Evolutionary conservation across 2,888 invertebrate genomes (phyloP).

Genomic region (Acleris holmiana): DNA sequence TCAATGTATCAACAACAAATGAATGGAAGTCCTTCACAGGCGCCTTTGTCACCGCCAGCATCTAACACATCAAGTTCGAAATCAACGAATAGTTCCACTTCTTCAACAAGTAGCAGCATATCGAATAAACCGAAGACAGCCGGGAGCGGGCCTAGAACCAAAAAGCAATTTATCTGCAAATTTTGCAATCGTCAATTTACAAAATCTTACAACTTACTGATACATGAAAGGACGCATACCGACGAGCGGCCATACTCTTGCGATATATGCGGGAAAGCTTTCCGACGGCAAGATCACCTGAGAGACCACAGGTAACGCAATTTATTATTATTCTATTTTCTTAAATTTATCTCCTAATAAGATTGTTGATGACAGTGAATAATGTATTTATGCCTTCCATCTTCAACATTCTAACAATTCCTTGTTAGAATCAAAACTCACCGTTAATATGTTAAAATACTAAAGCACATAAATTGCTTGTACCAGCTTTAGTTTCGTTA

Average conservation of each 20-base stretch:
- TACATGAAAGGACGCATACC: constrained; percentile 98
- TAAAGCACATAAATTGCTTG: constrained; percentile 13
- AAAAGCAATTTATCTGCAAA: constrained; percentile 99
- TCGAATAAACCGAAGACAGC: constrained; percentile 77
- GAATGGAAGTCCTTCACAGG: constrained; percentile 76
- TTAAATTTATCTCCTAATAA: neutral
- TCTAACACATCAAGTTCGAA: constrained; percentile 73
- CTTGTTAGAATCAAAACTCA: neutral
- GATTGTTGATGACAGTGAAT: constrained; percentile 18
- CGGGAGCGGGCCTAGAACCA: constrained; percentile 91
- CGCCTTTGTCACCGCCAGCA: constrained; percentile 73
- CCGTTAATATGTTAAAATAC: neutral
- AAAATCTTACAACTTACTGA: constrained; percentile 98
- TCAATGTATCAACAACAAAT: constrained; percentile 86
- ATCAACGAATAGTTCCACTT: constrained; percentile 76
- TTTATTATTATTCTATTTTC: constrained; percentile 12
- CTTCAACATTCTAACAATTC: neutral
- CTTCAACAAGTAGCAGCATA: constrained; percentile 74
- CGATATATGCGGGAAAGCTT: constrained; percentile 99
- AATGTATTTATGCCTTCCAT: neutral
- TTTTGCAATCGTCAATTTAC: constrained; percentile 99
- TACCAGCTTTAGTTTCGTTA: constrained; percentile 1
- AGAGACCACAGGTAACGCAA: constrained; percentile 94
- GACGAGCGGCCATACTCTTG: constrained; percentile 99
- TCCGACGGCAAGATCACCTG: constrained; percentile 97